Conservation (phyloP, 2,888 invertebrate genomes). For the Leucania comma region DNA sequence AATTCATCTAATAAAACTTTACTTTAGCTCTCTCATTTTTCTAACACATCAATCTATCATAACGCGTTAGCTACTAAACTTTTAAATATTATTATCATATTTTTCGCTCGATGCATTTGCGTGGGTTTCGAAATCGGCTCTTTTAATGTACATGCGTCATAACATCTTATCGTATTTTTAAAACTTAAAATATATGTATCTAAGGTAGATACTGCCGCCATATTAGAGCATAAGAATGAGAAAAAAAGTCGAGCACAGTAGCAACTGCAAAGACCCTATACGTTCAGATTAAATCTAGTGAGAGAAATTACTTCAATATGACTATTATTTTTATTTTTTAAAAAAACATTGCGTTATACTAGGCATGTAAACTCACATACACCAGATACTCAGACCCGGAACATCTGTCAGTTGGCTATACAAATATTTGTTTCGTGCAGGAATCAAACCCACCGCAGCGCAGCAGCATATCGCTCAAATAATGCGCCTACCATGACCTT, state of each 20-base stretch:
- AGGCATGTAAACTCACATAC: no score
- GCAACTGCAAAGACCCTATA: no score
- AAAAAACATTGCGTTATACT: no score
- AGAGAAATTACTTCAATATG: no score
- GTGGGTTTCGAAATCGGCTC: slow-evolving; percentile 20
- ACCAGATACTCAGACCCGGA: no score
- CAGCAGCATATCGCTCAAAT: no score
- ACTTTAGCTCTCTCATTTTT: neutral
- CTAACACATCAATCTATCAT: slow-evolving; percentile 7
- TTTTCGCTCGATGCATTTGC: neutral
- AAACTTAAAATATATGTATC: neutral
- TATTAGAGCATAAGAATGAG: neutral
- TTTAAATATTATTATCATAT: slow-evolving; percentile 14
- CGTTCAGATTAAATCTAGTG: no score
- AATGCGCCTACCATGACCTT: neutral
- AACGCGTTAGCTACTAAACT: neutral
- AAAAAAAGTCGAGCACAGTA: neutral
- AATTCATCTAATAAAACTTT: neutral
- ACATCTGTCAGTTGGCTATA: no score
- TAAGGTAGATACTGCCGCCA: no score
- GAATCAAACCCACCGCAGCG: no score
- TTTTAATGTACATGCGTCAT: slow-evolving; percentile 22
- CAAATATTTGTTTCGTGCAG: no score
- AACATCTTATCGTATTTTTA: neutral
- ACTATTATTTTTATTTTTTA: no score